Conservation (phyloP, 2,888 invertebrate genomes). For the Drosophila anomelani region DNA sequence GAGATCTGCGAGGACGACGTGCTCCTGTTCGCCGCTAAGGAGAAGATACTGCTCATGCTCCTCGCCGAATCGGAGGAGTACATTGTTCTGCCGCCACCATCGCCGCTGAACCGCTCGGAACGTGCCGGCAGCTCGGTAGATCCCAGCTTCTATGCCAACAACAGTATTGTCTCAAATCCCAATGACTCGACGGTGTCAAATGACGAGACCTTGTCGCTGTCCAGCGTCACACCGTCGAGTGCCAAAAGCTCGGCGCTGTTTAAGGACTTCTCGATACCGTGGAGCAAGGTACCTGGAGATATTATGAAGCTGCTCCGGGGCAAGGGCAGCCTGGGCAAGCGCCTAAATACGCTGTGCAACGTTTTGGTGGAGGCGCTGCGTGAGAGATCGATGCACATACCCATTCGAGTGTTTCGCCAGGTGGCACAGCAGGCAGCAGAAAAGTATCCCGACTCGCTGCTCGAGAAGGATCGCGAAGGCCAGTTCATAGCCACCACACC, state of each 20-base stretch:
- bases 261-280: conserved; percentile 72
- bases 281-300: conserved; percentile 71
- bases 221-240: conserved; percentile 71
- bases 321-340: conserved; percentile 66
- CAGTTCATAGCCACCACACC: conserved; percentile 73
- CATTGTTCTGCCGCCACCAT: conserved; percentile 73
- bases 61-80: conserved; percentile 68
- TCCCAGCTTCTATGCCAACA: conserved; percentile 70
- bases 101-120: conserved; percentile 72
- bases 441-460: conserved; percentile 68
- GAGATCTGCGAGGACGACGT: conserved; percentile 75
- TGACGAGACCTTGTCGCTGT: conserved; percentile 66
- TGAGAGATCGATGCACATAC: conserved; percentile 67
- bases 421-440: conserved; percentile 74
- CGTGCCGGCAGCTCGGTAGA: conserved; percentile 74
- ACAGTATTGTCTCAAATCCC: conserved; percentile 65
- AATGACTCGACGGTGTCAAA: conserved; percentile 73
- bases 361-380: conserved; percentile 67
- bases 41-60: conserved; percentile 68
- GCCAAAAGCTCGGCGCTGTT: conserved; percentile 62
- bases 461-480: conserved; percentile 76
- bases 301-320: conserved; percentile 69
- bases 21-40: conserved; percentile 71
- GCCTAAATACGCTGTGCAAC: conserved; percentile 69
- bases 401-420: conserved; percentile 67